phyloP scores from a whole-genome alignment of 92 coral and sea anemone species.

The Porites cylindrica region DNA sequence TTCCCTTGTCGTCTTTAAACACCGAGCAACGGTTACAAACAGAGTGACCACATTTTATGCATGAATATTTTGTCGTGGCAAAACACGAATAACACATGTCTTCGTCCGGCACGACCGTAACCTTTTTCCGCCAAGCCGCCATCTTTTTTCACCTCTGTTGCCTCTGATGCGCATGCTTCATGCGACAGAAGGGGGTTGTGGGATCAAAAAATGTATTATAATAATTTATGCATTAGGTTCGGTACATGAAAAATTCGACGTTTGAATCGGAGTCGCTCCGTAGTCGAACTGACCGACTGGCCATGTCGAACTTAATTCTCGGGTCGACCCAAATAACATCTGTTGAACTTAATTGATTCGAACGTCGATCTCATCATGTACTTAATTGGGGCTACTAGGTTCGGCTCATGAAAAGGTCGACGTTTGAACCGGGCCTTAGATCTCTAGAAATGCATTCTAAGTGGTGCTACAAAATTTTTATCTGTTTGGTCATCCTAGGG shows the following conservation, averaged over 20 bases:
- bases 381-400: no score
- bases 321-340: no score
- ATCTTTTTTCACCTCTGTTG: not conserved
- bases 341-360: no score
- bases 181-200: constrained; percentile 30
- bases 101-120: not conserved
- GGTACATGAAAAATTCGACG: no score
- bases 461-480: no score
- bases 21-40: constrained; percentile 49
- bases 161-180: constrained; percentile 3
- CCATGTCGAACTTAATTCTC: no score
- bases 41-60: constrained; percentile 36
- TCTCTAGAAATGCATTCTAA: no score
- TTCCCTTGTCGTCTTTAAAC: constrained; percentile 56
- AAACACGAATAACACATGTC: constrained; percentile 54
- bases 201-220: constrained; percentile 15
- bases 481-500: no score
- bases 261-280: not conserved
- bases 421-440: no score
- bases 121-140: constrained; percentile 1
- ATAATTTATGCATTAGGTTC: not conserved
- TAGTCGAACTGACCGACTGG: no score
- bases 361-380: no score
- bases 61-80: constrained; percentile 52
- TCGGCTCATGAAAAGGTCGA: no score